A percentile compares a stretch with the other conserved stretches of the same genome.
These are phyloP conservation scores for Desmophyllum pertusum DNA, from an alignment of 92 coral and sea anemone genomes.

Conservation along the genomic window DNA sequence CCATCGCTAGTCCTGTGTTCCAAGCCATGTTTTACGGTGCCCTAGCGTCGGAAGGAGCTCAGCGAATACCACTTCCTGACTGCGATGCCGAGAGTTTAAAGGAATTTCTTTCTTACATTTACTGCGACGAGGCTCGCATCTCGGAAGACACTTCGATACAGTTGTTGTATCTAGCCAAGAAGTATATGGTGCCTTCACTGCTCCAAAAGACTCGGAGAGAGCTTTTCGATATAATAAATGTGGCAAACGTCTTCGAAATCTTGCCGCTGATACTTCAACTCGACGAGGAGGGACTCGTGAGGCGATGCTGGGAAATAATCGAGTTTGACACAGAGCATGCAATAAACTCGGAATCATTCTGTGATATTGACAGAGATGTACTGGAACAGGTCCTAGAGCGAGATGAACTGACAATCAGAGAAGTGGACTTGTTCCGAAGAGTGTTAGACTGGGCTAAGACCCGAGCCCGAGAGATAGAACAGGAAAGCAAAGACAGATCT, in stretches of 20 bases:
- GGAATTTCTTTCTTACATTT: slow-evolving; percentile 39
- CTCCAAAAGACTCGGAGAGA: slow-evolving; percentile 11
- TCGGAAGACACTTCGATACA: slow-evolving; percentile 42
- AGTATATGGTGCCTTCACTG: slow-evolving; percentile 47
- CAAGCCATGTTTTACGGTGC: slow-evolving; percentile 52
- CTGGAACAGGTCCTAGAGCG: not conserved
- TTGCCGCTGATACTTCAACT: slow-evolving; percentile 26
- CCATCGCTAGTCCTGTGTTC: slow-evolving; percentile 53
- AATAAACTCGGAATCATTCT: slow-evolving; percentile 10
- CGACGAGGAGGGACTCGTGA: slow-evolving; percentile 40
- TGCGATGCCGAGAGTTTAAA: slow-evolving; percentile 45
- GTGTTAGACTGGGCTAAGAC: slow-evolving; percentile 41
- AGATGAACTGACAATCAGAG: slow-evolving; percentile 10
- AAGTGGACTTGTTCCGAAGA: slow-evolving; percentile 28
- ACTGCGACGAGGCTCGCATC: slow-evolving; percentile 41
- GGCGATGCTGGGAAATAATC: slow-evolving; percentile 48
- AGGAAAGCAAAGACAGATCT: not conserved
- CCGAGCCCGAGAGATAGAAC: not conserved
- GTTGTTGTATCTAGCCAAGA: slow-evolving; percentile 53
- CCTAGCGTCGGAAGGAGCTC: slow-evolving; percentile 35
- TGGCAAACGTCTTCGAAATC: slow-evolving; percentile 43
- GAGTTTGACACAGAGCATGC: slow-evolving; percentile 54
- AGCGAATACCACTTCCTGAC: slow-evolving; percentile 51
- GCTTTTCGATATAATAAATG: slow-evolving; percentile 30
- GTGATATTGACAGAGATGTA: slow-evolving; percentile 6